These are phyloP conservation scores for Erebia aethiops DNA, from an alignment of 2,888 invertebrate genomes.

Conservation along the genomic window DNA sequence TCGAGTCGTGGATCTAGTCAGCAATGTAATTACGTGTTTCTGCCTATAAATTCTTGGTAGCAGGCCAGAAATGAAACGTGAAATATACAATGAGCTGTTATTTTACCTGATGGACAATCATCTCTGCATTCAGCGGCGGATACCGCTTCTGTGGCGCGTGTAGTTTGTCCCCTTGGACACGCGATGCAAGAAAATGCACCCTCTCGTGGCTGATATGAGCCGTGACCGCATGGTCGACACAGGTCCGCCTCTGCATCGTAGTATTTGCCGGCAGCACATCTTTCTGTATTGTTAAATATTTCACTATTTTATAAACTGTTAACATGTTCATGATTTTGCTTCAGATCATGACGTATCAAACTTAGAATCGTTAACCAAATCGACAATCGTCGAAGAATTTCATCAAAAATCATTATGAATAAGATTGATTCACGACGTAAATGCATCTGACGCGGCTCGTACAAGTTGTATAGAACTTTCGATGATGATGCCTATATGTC, in stretches of 20 bases:
- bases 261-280: conserved; percentile 96
- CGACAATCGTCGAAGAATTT: too few relatives aligned
- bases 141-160: conserved; percentile 94
- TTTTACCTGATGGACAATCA: conserved; percentile 88
- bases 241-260: conserved; percentile 94
- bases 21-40: too few relatives aligned
- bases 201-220: conserved; percentile 92
- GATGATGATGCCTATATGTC: too few relatives aligned
- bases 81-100: not conserved
- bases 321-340: not conserved
- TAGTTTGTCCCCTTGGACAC: conserved; percentile 96
- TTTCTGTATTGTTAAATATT: conserved; percentile 78
- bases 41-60: too few relatives aligned
- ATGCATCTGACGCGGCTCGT: too few relatives aligned
- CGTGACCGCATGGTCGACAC: conserved; percentile 96
- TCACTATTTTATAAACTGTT: not conserved
- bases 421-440: too few relatives aligned
- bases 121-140: conserved; percentile 94
- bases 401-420: too few relatives aligned
- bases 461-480: too few relatives aligned
- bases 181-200: conserved; percentile 94
- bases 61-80: too few relatives aligned
- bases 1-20: too few relatives aligned
- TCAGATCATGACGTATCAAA: not conserved
- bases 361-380: too few relatives aligned